Conservation (phyloP, 2,888 invertebrate species). For the Sinotaia quadrata region DNA sequence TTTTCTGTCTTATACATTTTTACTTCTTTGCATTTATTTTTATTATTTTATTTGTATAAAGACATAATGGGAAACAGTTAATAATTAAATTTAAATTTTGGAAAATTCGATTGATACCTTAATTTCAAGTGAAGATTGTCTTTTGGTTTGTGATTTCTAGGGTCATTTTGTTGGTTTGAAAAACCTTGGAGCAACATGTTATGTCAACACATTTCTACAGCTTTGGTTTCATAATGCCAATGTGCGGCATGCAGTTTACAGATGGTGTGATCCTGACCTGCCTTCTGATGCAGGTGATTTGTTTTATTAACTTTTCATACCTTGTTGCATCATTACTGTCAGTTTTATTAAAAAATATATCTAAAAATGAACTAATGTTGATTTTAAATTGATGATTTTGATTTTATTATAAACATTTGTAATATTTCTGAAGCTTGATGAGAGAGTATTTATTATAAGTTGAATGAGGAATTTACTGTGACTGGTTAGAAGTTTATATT, state of each 20-base stretch:
- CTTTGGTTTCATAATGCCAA: constrained; percentile 78
- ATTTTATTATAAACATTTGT: not conserved
- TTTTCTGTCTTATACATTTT: no score
- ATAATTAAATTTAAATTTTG: no score
- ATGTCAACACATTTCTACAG: constrained; percentile 79
- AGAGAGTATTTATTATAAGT: no score
- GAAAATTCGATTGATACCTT: no score
- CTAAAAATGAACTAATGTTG: not conserved
- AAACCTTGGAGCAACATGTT: constrained; percentile 80
- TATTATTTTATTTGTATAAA: no score
- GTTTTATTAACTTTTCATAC: not conserved
- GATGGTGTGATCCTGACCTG: constrained; percentile 73
- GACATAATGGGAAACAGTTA: no score
- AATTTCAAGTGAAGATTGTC: no score
- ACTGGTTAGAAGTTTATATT: no score
- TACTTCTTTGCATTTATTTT: no score
- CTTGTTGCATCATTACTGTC: not conserved
- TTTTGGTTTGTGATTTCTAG: no score
- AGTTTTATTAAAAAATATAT: not conserved
- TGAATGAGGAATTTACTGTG: no score
- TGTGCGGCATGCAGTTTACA: constrained; percentile 76
- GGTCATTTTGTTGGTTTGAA: constrained; percentile 76
- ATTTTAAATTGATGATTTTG: not conserved
- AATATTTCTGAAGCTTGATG: no score
- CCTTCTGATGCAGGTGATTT: constrained; percentile 15